These are phyloP conservation scores for Percopsis omiscomaycus DNA, from an alignment of 2,797 vertebrate genomes.

Conservation along the genomic window DNA sequence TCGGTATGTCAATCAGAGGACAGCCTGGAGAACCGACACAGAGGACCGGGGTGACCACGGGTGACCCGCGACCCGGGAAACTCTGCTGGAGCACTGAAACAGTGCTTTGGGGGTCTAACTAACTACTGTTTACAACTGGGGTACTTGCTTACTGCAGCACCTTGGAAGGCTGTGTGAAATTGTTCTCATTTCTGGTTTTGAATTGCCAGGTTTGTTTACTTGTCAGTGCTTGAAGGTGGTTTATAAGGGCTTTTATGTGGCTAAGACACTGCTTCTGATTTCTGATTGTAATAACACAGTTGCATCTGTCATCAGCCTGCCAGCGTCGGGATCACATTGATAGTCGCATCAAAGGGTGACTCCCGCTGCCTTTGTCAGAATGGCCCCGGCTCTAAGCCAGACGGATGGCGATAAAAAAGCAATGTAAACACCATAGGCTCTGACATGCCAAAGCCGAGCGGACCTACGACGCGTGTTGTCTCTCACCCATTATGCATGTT, in stretches of 20 bases:
- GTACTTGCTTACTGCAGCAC: not conserved
- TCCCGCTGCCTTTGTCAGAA: constrained; percentile 46
- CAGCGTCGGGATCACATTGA: constrained; percentile 42
- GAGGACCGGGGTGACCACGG: not conserved
- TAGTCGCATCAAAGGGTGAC: constrained; percentile 58
- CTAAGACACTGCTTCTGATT: constrained; percentile 32
- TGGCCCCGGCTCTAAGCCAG: constrained; percentile 37
- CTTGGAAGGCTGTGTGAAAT: too few relatives aligned
- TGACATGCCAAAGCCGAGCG: not conserved
- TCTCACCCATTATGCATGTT: constrained; percentile 8
- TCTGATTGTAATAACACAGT: constrained; percentile 39
- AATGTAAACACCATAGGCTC: constrained; percentile 22
- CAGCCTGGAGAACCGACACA: constrained; percentile 31
- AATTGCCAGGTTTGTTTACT: constrained; percentile 20
- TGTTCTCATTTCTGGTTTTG: not conserved
- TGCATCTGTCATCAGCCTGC: constrained; percentile 39
- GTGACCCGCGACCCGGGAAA: too few relatives aligned
- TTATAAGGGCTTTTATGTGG: constrained; percentile 34
- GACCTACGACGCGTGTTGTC: constrained; percentile 1
- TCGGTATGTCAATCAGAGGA: constrained; percentile 34
- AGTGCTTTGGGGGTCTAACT: too few relatives aligned
- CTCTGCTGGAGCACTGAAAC: too few relatives aligned
- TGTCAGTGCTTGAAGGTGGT: constrained; percentile 27
- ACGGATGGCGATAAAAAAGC: constrained; percentile 20
- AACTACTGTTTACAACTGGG: not conserved